These are phyloP conservation scores for Himantopus leucocephalus DNA, from an alignment of 2,113 vertebrate species.

Conservation along the genomic window DNA sequence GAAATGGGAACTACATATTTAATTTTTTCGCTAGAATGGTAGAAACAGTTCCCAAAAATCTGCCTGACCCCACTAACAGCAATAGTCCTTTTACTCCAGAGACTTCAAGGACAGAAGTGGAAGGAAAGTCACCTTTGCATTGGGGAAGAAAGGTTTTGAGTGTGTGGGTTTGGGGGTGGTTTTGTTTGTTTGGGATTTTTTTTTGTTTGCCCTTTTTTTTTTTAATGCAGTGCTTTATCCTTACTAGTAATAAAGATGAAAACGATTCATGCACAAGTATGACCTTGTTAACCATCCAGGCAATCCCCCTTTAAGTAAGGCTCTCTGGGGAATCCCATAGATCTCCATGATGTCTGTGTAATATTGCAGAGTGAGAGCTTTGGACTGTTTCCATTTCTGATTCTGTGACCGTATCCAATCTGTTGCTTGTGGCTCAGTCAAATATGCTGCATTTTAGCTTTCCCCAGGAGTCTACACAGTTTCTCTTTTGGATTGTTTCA, in stretches of 20 bases:
- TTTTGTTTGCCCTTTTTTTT: not conserved
- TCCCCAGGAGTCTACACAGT: not conserved
- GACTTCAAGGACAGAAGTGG: not conserved
- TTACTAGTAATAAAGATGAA: not conserved
- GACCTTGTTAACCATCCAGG: not conserved
- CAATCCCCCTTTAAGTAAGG: not conserved
- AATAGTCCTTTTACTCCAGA: not conserved
- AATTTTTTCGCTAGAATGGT: not conserved
- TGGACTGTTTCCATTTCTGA: conserved; percentile 15
- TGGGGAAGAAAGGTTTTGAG: not conserved
- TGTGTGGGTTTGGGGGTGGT: too few relatives aligned
- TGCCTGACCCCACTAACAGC: not conserved
- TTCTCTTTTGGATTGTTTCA: conserved; percentile 11
- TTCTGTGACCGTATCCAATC: not conserved
- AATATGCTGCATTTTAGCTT: not conserved
- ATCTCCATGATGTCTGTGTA: not conserved
- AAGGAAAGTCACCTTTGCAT: not conserved
- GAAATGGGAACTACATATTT: not conserved
- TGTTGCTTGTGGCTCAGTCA: not conserved
- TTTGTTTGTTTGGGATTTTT: not conserved
- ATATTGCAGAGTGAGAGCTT: not conserved
- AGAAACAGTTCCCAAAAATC: not conserved
- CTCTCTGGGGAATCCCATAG: not conserved
- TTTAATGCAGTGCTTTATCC: not conserved
- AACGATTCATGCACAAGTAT: not conserved